phyloP scores from a whole-genome alignment of 2,113 vertebrate species.

The Orycteropus afer region DNA sequence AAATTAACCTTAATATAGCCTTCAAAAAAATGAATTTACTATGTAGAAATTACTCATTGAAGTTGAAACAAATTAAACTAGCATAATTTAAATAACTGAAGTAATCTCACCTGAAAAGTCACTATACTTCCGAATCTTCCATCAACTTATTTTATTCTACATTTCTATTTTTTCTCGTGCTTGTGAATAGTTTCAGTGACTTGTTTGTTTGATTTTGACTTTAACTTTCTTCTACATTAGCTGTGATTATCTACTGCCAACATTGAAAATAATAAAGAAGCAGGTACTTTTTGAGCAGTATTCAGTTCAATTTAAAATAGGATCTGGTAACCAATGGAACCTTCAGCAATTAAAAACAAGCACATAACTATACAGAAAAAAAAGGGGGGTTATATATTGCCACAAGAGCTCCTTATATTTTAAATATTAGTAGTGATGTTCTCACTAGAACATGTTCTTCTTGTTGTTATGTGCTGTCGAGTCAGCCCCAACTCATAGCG shows the following conservation, averaged over 20 bases:
- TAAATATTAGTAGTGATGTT: not conserved
- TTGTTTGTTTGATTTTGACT: constrained; percentile 1
- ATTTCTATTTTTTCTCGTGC: not conserved
- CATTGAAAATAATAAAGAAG: not conserved
- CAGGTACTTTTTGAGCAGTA: not conserved
- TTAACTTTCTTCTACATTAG: not conserved
- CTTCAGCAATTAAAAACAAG: not conserved
- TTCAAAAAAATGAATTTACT: constrained; percentile 69
- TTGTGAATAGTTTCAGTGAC: not conserved
- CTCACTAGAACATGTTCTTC: not conserved
- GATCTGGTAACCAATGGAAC: not conserved
- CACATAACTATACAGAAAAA: not conserved
- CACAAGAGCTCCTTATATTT: too few relatives aligned
- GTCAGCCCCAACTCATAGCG: too few relatives aligned
- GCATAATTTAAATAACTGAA: not conserved
- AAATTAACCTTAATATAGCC: constrained; percentile 67
- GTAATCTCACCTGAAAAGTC: constrained; percentile 19
- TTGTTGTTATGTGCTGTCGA: too few relatives aligned
- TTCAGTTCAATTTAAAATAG: not conserved
- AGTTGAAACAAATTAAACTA: constrained; percentile 26
- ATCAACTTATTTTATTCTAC: not conserved
- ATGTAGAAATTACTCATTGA: constrained; percentile 59
- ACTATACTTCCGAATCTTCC: not conserved
- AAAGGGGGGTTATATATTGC: not conserved
- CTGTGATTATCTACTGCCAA: not conserved